Conservation (phyloP, 1,140 invertebrate genomes). For the Littorina saxatilis region DNA sequence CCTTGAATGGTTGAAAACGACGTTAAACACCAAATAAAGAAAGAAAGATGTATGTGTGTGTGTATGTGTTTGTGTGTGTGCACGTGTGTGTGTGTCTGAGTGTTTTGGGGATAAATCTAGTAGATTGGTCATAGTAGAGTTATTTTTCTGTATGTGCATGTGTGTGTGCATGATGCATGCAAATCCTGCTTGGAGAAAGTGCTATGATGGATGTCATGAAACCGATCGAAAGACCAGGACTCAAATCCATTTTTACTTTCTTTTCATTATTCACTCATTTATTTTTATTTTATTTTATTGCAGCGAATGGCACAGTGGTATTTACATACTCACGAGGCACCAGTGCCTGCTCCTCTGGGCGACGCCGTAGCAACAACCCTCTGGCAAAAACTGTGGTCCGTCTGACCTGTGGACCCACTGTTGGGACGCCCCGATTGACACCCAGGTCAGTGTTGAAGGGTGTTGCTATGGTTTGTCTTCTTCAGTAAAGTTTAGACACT, state of each 20-base stretch:
- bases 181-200: not conserved
- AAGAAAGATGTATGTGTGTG: too few species aligned
- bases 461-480: not conserved
- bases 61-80: too few species aligned
- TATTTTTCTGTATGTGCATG: not conserved
- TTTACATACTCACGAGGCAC: constrained; percentile 58
- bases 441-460: not conserved
- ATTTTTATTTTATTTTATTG: not conserved
- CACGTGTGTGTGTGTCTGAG: not conserved
- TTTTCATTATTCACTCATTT: too few species aligned
- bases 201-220: not conserved
- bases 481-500: too few species aligned
- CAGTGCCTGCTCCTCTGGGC: constrained; percentile 49
- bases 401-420: constrained; percentile 60
- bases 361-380: constrained; percentile 52
- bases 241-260: too few species aligned
- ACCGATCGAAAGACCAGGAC: too few species aligned
- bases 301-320: constrained; percentile 57
- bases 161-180: not conserved
- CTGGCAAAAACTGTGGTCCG: constrained; percentile 54
- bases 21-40: too few species aligned
- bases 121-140: too few species aligned
- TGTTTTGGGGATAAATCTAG: not conserved
- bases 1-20: too few species aligned
- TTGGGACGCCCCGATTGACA: constrained; percentile 51